Evolutionary conservation across 2,888 invertebrate species (phyloP).

Genomic region (Andrena haemorrhoa): DNA sequence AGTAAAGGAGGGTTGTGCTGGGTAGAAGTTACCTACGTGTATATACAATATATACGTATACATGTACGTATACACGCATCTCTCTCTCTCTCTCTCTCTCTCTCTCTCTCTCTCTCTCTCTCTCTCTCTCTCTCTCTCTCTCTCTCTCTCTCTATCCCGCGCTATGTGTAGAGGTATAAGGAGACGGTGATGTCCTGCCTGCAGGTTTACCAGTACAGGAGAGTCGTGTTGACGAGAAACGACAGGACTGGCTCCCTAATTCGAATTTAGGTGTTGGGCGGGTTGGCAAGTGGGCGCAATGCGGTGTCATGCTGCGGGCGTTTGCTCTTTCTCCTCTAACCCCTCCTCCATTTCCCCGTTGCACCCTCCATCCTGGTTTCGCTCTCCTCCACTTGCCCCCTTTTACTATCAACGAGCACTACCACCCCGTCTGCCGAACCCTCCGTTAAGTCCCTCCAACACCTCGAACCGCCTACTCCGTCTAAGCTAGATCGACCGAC

Average conservation of each 20-base stretch:
- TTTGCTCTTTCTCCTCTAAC: constrained; percentile 74
- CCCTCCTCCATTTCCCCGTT: constrained; percentile 46
- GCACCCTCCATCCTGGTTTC: constrained; percentile 46
- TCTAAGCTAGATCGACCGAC: constrained; percentile 72
- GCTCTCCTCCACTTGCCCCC: constrained; percentile 45
- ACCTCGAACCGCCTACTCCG: constrained; percentile 55
- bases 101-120: neutral
- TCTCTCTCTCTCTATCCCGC: neutral
- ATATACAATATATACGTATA: neutral
- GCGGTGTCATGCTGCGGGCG: constrained; percentile 83
- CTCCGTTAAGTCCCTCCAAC: constrained; percentile 67
- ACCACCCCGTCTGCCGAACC: constrained; percentile 55
- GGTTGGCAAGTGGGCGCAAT: constrained; percentile 82
- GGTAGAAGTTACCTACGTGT: constrained; percentile 32
- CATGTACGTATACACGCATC: neutral
- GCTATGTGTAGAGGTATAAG: constrained; percentile 15
- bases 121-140: neutral
- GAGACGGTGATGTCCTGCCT: constrained; percentile 50
- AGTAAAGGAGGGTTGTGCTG: constrained; percentile 35
- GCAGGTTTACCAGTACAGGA: constrained; percentile 57
- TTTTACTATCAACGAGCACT: constrained; percentile 48
- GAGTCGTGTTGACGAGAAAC: constrained; percentile 78
- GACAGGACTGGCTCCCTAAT: constrained; percentile 79
- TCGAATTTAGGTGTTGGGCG: constrained; percentile 83
- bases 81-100: neutral